Conservation (phyloP, 2,113 vertebrate genomes). For the Sceloporus tristichus region DNA sequence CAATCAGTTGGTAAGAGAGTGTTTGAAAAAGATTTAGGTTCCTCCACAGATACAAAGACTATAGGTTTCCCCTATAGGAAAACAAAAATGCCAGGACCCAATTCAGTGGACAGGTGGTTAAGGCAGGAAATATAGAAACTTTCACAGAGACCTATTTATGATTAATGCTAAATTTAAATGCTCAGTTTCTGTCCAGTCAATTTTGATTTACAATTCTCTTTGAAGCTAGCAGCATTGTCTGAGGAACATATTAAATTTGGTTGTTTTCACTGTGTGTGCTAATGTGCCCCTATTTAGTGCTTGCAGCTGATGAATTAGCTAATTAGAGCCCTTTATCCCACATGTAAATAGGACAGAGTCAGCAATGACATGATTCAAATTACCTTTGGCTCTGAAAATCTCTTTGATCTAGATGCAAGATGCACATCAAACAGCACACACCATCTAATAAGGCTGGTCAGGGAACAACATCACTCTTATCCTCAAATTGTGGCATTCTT, state of each 20-base stretch:
- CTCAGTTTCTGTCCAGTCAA: neutral
- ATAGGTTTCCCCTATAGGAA: neutral
- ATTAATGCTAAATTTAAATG: neutral
- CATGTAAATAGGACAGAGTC: constrained; percentile 29
- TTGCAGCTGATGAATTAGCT: constrained; percentile 24
- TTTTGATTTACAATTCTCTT: constrained; percentile 33
- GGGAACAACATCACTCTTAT: constrained; percentile 13
- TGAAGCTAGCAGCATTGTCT: constrained; percentile 30
- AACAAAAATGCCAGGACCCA: neutral
- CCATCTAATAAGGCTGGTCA: constrained; percentile 21
- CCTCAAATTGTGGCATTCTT: neutral
- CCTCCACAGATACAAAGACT: neutral
- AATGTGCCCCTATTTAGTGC: constrained; percentile 11
- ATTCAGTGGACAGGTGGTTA: neutral
- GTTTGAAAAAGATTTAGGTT: neutral
- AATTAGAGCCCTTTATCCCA: constrained; percentile 28
- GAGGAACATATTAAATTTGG: constrained; percentile 23
- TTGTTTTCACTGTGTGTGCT: neutral
- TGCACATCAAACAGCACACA: constrained; percentile 25
- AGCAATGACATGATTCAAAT: neutral
- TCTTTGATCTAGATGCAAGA: constrained; percentile 41
- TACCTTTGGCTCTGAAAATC: constrained; percentile 20
- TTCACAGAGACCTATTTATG: neutral
- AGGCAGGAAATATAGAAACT: neutral
- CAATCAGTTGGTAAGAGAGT: neutral